Evolutionary conservation across 2,113 vertebrate species (phyloP).

Genomic region (Chiloscyllium plagiosum): DNA sequence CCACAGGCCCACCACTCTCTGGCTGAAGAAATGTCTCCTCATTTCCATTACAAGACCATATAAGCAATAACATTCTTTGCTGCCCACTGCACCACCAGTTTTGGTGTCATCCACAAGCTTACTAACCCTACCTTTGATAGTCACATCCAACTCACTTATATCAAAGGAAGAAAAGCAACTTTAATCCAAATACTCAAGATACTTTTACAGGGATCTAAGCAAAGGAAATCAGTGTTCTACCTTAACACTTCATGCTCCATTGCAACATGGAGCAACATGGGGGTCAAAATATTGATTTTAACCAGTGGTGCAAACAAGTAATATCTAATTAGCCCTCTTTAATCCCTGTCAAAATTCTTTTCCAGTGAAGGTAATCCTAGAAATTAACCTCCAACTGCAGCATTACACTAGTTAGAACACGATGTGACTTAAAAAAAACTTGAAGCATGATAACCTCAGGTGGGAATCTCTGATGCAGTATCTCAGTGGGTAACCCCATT

Average conservation of each 20-base stretch:
- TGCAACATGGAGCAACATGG: background rate
- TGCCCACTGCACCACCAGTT: no score
- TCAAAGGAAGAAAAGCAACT: background rate
- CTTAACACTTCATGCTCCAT: background rate
- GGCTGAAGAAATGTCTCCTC: no score
- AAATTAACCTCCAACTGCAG: background rate
- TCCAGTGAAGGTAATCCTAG: background rate
- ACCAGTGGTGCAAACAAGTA: background rate
- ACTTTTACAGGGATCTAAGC: background rate
- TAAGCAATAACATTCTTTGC: no score
- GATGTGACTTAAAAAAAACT: background rate
- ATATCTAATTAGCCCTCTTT: background rate
- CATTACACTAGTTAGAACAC: background rate
- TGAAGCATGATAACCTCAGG: background rate
- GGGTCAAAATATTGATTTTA: background rate
- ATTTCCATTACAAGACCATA: no score
- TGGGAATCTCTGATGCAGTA: background rate
- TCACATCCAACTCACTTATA: no score
- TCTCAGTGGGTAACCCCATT: background rate
- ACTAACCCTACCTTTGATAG: no score
- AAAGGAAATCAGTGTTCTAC: background rate
- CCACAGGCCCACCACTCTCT: no score
- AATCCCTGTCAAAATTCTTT: background rate
- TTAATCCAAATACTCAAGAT: background rate
- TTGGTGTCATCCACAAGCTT: no score